phyloP scores from a whole-genome alignment of 2,888 invertebrate species.

The Ariolimax columbianus region DNA sequence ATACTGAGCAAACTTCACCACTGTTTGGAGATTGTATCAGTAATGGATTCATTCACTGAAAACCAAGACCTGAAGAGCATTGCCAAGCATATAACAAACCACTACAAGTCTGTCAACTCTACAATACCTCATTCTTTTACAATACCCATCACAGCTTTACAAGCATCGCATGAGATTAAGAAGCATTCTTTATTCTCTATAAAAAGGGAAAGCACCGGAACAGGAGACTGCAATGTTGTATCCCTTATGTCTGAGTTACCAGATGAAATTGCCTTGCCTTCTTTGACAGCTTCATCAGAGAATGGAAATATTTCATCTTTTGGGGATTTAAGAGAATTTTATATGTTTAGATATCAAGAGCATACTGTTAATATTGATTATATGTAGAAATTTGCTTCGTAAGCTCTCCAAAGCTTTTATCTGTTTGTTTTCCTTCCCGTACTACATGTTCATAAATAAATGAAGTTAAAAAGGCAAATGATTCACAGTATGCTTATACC shows the following conservation, averaged over 20 bases:
- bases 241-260: slow-evolving; percentile 30
- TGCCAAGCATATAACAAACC: slow-evolving; percentile 12
- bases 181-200: not conserved
- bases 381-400: not conserved
- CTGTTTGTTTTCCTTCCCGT: too few relatives aligned
- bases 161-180: slow-evolving; percentile 33
- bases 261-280: not conserved
- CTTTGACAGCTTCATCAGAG: not conserved
- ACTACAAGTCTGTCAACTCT: slow-evolving; percentile 11
- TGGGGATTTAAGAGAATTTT: slow-evolving; percentile 29
- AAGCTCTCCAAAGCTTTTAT: too few relatives aligned
- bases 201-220: slow-evolving; percentile 21
- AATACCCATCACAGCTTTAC: slow-evolving; percentile 42
- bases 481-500: too few relatives aligned
- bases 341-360: slow-evolving; percentile 28
- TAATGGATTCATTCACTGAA: slow-evolving; percentile 39
- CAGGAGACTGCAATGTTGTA: not conserved
- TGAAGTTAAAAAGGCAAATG: too few relatives aligned
- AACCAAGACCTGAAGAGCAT: slow-evolving; percentile 21
- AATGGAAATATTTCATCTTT: slow-evolving; percentile 3
- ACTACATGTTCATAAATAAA: too few relatives aligned
- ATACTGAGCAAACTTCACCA: slow-evolving; percentile 33
- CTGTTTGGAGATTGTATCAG: slow-evolving; percentile 34
- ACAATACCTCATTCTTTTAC: not conserved
- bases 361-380: not conserved